Conservation (phyloP, 1,140 invertebrate species). For the Drosophila setifemur region DNA sequence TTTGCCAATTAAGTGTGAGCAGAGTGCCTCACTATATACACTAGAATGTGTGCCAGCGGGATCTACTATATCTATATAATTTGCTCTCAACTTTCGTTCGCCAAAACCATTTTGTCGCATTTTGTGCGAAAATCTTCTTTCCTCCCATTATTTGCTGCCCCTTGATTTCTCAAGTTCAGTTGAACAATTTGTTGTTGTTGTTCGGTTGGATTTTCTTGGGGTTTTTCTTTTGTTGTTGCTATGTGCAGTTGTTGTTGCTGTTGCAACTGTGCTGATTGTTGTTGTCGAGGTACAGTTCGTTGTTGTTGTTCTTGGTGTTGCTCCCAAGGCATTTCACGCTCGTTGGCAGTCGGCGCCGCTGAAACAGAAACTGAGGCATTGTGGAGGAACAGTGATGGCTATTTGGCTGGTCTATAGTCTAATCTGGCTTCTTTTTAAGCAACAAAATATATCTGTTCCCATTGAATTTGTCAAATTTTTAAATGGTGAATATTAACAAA, state of each 20-base stretch:
- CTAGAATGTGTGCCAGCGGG: slow-evolving; percentile 12
- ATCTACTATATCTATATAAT: slow-evolving; percentile 10
- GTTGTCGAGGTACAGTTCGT: too few relatives aligned
- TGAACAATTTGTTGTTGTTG: slow-evolving; percentile 70
- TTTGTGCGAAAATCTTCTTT: slow-evolving; percentile 34
- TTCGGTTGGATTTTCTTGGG: slow-evolving; percentile 39
- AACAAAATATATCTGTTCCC: neutral
- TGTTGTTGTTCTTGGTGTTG: slow-evolving; percentile 29
- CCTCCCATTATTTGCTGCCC: neutral
- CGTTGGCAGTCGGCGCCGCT: slow-evolving; percentile 65
- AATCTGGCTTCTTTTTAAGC: neutral
- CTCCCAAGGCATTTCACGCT: slow-evolving; percentile 75
- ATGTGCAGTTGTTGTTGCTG: slow-evolving; percentile 47
- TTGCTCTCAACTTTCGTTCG: slow-evolving; percentile 32
- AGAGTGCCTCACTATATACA: slow-evolving; percentile 9
- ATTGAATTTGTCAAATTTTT: too few relatives aligned
- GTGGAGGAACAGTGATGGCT: neutral
- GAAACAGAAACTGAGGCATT: slow-evolving; percentile 26
- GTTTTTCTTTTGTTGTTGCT: slow-evolving; percentile 56
- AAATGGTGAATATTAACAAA: too few relatives aligned
- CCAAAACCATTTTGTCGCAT: slow-evolving; percentile 34
- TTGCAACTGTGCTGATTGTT: too few relatives aligned
- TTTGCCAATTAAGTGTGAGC: slow-evolving; percentile 30
- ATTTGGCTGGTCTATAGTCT: neutral
- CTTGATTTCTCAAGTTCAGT: slow-evolving; percentile 80